Evolutionary conservation across 2,113 vertebrate species (phyloP).

Genomic region (Labeo rohita): DNA sequence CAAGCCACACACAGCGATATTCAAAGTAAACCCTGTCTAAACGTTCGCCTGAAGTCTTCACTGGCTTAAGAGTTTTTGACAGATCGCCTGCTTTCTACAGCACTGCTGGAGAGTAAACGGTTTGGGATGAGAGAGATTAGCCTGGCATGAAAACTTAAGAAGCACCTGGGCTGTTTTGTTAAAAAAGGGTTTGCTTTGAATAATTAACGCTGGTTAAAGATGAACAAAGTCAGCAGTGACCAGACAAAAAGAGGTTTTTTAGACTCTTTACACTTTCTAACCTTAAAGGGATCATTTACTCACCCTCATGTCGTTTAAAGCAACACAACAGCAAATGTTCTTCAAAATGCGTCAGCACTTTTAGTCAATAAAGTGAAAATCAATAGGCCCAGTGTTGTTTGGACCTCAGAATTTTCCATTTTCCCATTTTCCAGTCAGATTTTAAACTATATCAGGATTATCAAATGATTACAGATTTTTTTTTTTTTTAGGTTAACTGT

Average conservation of each 20-base stretch:
- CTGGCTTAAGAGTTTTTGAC: conserved; percentile 17
- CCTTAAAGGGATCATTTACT: not conserved
- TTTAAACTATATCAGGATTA: no score
- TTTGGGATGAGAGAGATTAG: conserved; percentile 32
- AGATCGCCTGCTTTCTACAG: not conserved
- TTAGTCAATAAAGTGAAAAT: no score
- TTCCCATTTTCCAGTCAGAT: no score
- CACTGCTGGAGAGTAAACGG: conserved; percentile 21
- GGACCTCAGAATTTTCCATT: no score
- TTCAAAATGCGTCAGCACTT: no score
- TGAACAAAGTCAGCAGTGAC: not conserved
- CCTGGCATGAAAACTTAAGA: conserved; percentile 6
- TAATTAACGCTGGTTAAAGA: not conserved
- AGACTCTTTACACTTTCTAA: not conserved
- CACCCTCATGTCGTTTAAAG: not conserved
- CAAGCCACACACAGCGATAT: conserved; percentile 28
- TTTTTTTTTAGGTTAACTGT: no score
- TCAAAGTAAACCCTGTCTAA: conserved; percentile 15
- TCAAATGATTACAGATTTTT: no score
- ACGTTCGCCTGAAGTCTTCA: not conserved
- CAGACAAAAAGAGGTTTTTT: not conserved
- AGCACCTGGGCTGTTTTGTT: conserved; percentile 1
- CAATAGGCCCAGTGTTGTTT: no score
- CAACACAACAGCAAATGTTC: not conserved
- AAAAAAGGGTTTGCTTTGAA: not conserved